These are phyloP conservation scores for Chrysina gloriosa DNA, from an alignment of 2,888 invertebrate genomes.

Conservation along the genomic window DNA sequence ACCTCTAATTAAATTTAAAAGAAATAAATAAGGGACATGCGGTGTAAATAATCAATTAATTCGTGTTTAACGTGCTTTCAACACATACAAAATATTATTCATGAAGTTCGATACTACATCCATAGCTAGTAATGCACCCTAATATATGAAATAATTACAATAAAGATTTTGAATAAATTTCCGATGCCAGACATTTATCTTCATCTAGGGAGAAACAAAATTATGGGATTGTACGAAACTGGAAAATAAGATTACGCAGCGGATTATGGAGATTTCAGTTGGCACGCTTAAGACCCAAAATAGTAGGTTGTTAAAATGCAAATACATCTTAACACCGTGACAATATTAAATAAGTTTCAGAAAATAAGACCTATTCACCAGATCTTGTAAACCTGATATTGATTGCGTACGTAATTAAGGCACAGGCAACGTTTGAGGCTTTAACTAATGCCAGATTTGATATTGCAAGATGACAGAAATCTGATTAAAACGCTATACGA, in stretches of 20 bases:
- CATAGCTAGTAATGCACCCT: too few relatives aligned
- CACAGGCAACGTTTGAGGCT: not conserved
- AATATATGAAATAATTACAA: too few relatives aligned
- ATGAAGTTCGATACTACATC: too few relatives aligned
- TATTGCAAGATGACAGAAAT: not conserved
- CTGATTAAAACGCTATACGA: not conserved
- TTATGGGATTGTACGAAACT: slow-evolving; percentile 20
- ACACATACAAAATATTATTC: too few relatives aligned
- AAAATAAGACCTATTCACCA: not conserved
- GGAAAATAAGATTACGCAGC: slow-evolving; percentile 27
- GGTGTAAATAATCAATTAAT: too few relatives aligned
- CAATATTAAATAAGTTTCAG: slow-evolving; percentile 20
- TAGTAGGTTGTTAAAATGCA: slow-evolving; percentile 27
- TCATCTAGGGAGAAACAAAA: not conserved
- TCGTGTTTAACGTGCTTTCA: too few relatives aligned
- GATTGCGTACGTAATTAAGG: slow-evolving; percentile 1
- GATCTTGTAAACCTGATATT: not conserved
- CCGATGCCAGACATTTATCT: slow-evolving; percentile 18
- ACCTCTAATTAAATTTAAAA: too few relatives aligned
- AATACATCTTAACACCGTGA: slow-evolving; percentile 21
- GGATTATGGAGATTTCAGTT: slow-evolving; percentile 20
- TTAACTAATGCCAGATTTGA: not conserved
- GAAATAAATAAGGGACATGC: too few relatives aligned
- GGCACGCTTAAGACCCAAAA: not conserved
- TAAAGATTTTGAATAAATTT: too few relatives aligned